Evolutionary conservation across 2,113 vertebrate species (phyloP).

Genomic region (Columba livia): DNA sequence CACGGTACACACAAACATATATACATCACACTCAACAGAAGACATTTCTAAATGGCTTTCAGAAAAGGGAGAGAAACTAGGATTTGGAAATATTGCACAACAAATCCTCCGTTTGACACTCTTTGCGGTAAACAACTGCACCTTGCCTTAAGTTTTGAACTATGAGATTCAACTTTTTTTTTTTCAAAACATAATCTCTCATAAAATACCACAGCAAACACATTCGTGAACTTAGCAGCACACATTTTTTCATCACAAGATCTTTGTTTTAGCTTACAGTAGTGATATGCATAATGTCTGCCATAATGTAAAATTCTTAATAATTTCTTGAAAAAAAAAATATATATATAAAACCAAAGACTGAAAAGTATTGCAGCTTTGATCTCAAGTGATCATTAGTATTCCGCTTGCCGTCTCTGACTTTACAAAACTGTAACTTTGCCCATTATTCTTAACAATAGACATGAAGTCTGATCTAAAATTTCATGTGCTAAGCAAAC

Average conservation of each 20-base stretch:
- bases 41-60: not conserved
- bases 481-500: not conserved
- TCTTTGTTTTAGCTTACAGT: not conserved
- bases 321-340: not conserved
- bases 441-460: not conserved
- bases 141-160: not conserved
- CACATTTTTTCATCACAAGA: not conserved
- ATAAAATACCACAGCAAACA: not conserved
- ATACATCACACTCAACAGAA: not conserved
- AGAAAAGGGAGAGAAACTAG: accelerated
- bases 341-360: not conserved
- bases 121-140: not conserved
- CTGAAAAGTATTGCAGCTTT: not conserved
- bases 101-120: not conserved
- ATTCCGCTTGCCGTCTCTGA: not conserved
- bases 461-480: not conserved
- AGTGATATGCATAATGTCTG: accelerated
- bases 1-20: too few relatives aligned
- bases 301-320: not conserved
- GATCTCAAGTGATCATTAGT: accelerated
- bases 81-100: not conserved
- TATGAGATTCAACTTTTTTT: not conserved
- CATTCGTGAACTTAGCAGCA: not conserved
- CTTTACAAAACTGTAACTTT: not conserved
- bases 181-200: not conserved